Conservation (phyloP, 2,888 invertebrate species). For the Aethes cnicana region DNA sequence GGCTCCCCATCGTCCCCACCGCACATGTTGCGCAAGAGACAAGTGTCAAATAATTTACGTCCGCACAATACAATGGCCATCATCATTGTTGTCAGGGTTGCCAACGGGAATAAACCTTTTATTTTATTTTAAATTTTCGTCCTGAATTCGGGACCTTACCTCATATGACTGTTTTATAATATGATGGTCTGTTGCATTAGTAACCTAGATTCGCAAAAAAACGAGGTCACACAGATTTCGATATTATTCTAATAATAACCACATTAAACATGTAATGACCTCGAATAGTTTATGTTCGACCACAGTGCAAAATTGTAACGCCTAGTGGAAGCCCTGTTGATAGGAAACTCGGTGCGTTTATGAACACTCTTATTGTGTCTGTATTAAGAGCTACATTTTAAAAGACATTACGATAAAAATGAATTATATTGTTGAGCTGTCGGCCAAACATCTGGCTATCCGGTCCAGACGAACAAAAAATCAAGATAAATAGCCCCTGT, state of each 20-base stretch:
- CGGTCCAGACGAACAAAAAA: conserved; percentile 43
- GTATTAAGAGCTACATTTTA: conserved; percentile 11
- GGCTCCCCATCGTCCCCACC: conserved; percentile 8
- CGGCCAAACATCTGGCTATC: conserved; percentile 42
- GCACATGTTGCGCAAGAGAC: conserved; percentile 32
- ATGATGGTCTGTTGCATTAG: conserved; percentile 11
- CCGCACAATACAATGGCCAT: conserved; percentile 29
- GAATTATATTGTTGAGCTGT: conserved; percentile 4
- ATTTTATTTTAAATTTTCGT: neutral
- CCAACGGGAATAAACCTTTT: neutral
- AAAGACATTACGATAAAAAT: neutral
- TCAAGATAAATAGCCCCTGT: conserved; percentile 35
- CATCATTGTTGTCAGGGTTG: conserved; percentile 24
- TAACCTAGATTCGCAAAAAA: conserved; percentile 10
- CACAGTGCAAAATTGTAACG: too few relatives aligned
- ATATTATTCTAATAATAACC: conserved; percentile 9
- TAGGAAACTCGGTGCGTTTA: too few relatives aligned
- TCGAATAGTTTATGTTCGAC: too few relatives aligned
- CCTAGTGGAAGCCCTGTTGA: too few relatives aligned
- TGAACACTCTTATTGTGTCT: conserved; percentile 5
- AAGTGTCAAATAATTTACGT: conserved; percentile 44
- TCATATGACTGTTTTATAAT: neutral
- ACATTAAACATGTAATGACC: conserved; percentile 15
- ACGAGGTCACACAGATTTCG: conserved; percentile 16
- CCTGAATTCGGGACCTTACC: too few relatives aligned